Evolutionary conservation across 2,888 invertebrate species (phyloP), one percentile per base, ranked within the genome.

Genomic region (Brachylomia viminalis): DNA sequence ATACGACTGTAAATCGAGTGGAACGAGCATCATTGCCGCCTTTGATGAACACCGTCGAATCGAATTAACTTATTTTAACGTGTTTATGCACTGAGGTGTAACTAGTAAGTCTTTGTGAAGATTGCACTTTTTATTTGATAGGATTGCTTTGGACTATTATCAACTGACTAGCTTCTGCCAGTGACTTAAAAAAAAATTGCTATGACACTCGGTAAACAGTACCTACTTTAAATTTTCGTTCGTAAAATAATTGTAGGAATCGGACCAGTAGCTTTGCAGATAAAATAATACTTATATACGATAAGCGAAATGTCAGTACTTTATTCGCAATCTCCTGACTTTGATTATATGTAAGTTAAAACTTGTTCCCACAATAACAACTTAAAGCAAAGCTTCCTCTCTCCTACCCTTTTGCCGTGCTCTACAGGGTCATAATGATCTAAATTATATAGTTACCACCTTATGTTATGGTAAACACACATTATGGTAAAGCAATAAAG

Each of bases 1-100:
- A 65, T 77, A 91, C 91, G 88, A 91, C 86, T 87, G 85, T 88
- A 89, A 82, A 90, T 90, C 85, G 84, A 77, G 65, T 84, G 83
- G 87, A 81, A 82, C 81, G 75, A 83, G 90, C 91, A 92, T 91
- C 92, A 90, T 90, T 88, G 85, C 84, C 83, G 74, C 88, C 91
- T 92, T 95, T 95, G 95, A 95, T 89, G 89, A 86, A 87, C 88
- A 90, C 90, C 90, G 90, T 87, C 85, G 87, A 79, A 83, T 82
- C 89, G 88, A 90, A 89, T 90, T 84, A 80, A 81, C 58, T 82
- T 83, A 74, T 74, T 77, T 79, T 73, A 86, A 82, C 61, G 79
- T 69, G 10, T 45, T 62, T 52, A 56, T 66, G 45, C 77, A 86
- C 75, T 79, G 71, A 61, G 33, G 77, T 77, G 79, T 82, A 84